Evolutionary conservation across 2,113 vertebrate genomes (phyloP), one percentile per base, ranked within the genome.

Genomic region (Myxocyprinus asiaticus): DNA sequence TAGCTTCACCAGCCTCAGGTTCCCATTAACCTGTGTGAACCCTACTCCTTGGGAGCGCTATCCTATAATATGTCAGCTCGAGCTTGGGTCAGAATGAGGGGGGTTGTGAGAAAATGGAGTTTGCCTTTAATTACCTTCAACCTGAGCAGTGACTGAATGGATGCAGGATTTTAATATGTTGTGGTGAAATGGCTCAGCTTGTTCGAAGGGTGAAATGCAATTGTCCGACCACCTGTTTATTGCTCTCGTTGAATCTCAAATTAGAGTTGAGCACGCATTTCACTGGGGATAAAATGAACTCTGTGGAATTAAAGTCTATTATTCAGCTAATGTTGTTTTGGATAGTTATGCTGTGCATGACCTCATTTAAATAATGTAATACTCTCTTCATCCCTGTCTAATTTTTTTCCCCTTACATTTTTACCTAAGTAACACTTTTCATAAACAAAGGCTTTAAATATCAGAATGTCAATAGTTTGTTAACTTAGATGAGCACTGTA

Each of bases 21-120:
- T 89, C 85, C 87, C 82, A 92, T 92, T 93, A 92, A 92, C 92
- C 91, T 88, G 83, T 80, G 85, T 67, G 85, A 87, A 85, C 87
- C 78, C 81, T 76, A 72, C 47, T 44, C 81, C 75, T 83, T 86
- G 79, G 80, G 64, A 83, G 85, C 68, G 81, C 82, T 81, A 89
- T 88, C 86, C 87, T 83, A 69, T 89, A 86, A 91, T 91, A 91
- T 88, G 87, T 90, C 88, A 89, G 84, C 81, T 84, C 82, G 66
- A 68, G 71, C 64, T 79, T 17, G 65, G 86, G 84, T 88, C 87
- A 83, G 78, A 77, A 75, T 87, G 77, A 88, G 87, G 87, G 89
- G 91, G 86, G 84, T 90, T 80, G 78, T 88, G 86, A 90, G 88
- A 85, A 90, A 91, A 89, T 90, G 79, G 76, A 90, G 87, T 89